Percentiles rank a stretch among this genome's conserved stretches.
Conservation (phyloP, 2,113 vertebrate species). For the Brachionichthys hirsutus region DNA sequence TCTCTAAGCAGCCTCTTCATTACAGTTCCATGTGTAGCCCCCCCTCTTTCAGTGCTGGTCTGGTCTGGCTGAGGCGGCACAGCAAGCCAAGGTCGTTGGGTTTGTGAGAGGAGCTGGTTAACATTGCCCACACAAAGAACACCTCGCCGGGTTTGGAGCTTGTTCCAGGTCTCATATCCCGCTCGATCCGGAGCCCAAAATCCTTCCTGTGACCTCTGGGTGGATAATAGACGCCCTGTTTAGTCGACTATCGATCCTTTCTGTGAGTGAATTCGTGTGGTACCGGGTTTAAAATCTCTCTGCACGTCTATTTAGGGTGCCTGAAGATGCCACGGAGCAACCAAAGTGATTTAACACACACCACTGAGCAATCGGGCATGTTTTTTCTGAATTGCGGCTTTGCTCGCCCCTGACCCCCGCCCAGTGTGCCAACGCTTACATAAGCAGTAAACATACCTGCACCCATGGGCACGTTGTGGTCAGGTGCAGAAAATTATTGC, state of each 20-base stretch:
- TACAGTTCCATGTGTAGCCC: constrained; percentile 58
- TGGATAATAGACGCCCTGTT: constrained; percentile 55
- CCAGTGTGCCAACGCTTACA: too few species aligned
- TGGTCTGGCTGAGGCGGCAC: constrained; percentile 39
- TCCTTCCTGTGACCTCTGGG: constrained; percentile 65
- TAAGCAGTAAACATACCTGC: too few species aligned
- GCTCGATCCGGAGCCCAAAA: constrained; percentile 49
- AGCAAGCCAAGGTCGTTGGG: constrained; percentile 67
- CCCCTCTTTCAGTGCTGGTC: constrained; percentile 21
- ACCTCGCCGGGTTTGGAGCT: constrained; percentile 62
- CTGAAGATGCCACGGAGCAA: too few species aligned
- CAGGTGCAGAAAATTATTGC: too few species aligned
- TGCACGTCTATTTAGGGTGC: too few species aligned
- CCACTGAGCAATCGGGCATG: too few species aligned
- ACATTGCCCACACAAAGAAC: constrained; percentile 59
- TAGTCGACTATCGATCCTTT: constrained; percentile 41
- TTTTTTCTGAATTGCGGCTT: too few species aligned
- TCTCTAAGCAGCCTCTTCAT: constrained; percentile 60
- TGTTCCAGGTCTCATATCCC: constrained; percentile 60
- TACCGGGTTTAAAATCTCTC: too few species aligned
- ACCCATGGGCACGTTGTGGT: too few species aligned
- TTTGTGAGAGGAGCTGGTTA: constrained; percentile 68
- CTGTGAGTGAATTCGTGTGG: too few species aligned
- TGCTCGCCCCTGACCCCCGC: too few species aligned
- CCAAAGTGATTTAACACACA: too few species aligned